Evolutionary conservation across 2,797 vertebrate genomes (phyloP).

Genomic region (Syndactyla subalaris): DNA sequence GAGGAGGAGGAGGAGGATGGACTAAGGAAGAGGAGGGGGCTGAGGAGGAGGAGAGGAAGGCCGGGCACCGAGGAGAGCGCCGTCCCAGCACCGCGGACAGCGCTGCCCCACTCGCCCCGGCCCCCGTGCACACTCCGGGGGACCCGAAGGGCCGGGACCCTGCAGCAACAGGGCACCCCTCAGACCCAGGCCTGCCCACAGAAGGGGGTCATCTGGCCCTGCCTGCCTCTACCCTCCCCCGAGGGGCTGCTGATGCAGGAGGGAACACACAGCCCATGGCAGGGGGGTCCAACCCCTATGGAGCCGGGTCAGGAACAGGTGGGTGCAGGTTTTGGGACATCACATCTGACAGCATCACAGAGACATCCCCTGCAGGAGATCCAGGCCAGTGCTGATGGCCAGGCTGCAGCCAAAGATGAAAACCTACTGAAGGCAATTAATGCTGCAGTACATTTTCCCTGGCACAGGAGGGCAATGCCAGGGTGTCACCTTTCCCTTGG

Average conservation of each 20-base stretch:
- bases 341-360: neutral
- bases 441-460: neutral
- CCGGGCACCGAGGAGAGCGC: conserved; percentile 34
- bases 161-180: neutral
- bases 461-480: neutral
- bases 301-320: neutral
- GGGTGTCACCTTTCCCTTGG: neutral
- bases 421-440: neutral
- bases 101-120: neutral
- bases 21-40: conserved; percentile 9
- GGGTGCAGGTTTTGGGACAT: neutral
- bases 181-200: neutral
- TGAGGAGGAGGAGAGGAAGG: conserved; percentile 21
- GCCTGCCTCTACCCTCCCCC: neutral
- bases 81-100: conserved; percentile 61
- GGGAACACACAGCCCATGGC: fast-evolving
- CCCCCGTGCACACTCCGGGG: neutral
- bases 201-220: neutral
- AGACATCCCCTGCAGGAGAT: neutral
- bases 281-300: fast-evolving
- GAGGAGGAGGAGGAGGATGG: neutral
- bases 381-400: neutral
- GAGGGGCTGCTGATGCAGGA: neutral
- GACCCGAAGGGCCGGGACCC: neutral
- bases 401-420: neutral